These are phyloP conservation scores for Formicarius rufipectus DNA, from an alignment of 2,113 vertebrate species.

Conservation along the genomic window DNA sequence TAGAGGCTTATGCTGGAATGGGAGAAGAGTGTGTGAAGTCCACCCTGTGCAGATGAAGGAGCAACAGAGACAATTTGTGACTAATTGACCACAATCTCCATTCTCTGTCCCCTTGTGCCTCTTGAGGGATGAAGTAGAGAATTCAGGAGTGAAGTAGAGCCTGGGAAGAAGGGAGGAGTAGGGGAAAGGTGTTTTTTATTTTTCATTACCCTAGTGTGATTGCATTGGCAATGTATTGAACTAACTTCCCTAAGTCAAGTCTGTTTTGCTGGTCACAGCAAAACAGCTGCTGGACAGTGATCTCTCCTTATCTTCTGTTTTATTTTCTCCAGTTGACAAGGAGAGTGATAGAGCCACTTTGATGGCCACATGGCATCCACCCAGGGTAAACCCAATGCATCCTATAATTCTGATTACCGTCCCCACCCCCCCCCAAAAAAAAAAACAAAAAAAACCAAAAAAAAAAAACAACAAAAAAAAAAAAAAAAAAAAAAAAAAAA, in stretches of 20 bases:
- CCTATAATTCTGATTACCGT: not conserved
- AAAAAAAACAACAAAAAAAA: not conserved
- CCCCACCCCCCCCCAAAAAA: too few relatives aligned
- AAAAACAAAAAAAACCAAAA: not conserved
- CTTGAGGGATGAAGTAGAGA: not conserved
- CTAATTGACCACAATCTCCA: too few relatives aligned
- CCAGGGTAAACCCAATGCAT: not conserved
- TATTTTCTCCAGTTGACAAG: not conserved
- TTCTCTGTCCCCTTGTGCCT: rapidly evolving
- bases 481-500: not conserved
- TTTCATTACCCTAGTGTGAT: not conserved
- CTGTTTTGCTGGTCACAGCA: not conserved
- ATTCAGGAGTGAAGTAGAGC: not conserved
- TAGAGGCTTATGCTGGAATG: not conserved
- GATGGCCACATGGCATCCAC: not conserved
- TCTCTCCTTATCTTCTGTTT: not conserved
- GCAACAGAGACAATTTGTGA: not conserved
- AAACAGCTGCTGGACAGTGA: not conserved
- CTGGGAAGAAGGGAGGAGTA: not conserved
- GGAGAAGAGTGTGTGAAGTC: not conserved
- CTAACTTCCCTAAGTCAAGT: not conserved
- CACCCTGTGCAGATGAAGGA: not conserved
- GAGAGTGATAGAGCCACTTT: not conserved
- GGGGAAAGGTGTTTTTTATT: not conserved
- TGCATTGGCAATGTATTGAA: not conserved